These are phyloP conservation scores for Peromyscus aztecus DNA, from an alignment of 2,797 vertebrate genomes.

Conservation along the genomic window DNA sequence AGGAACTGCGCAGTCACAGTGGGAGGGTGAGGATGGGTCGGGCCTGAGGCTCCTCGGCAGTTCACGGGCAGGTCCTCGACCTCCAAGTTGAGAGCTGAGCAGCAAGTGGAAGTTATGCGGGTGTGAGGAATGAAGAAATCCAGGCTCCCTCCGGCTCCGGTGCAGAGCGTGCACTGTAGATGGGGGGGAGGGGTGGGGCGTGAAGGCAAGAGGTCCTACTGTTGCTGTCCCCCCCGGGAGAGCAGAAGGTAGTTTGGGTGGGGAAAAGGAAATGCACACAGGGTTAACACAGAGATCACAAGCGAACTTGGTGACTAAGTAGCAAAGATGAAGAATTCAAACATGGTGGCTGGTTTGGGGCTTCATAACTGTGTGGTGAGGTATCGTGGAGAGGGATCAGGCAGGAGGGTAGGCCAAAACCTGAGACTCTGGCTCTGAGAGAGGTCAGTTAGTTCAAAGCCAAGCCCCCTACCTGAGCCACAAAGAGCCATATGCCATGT, in stretches of 20 bases:
- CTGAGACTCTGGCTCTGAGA: neutral
- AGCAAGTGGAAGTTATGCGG: neutral
- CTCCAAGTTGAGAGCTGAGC: neutral
- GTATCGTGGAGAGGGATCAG: neutral
- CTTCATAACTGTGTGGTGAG: neutral
- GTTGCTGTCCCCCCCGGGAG: neutral
- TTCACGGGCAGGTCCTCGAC: neutral
- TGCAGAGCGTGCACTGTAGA: neutral
- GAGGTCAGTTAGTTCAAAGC: neutral
- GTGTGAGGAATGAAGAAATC: neutral
- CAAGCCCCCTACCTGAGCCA: neutral
- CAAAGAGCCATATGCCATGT: neutral
- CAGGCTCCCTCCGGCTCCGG: neutral
- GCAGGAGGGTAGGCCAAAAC: neutral
- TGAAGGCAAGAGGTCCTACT: fast-evolving
- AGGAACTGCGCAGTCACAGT: neutral
- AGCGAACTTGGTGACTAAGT: neutral
- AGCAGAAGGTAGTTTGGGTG: neutral
- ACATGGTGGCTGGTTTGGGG: neutral
- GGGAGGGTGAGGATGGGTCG: neutral
- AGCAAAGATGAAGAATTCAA: neutral
- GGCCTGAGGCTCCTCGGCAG: neutral
- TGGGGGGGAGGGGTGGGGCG: fast-evolving
- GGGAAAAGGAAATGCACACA: neutral
- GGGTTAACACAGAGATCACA: neutral